Evolutionary conservation across 2,113 vertebrate genomes (phyloP), one percentile per base, ranked within the genome.

Genomic region (Xenopus borealis): DNA sequence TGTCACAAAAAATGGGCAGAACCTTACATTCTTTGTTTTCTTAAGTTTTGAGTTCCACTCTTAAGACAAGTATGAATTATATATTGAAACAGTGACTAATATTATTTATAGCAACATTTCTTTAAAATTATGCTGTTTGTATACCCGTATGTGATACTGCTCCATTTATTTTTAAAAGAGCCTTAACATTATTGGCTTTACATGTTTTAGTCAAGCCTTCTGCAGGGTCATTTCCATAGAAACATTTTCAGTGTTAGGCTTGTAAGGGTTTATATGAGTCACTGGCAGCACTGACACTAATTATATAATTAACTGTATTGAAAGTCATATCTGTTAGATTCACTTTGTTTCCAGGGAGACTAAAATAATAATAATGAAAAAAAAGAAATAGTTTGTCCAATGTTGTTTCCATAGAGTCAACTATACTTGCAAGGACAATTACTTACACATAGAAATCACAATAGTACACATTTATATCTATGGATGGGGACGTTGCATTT

Each of bases 291-390:
- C 68, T 77, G 81, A 62, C 81, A 83, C 72, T 85, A 85, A 84
- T 83, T 82, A 80, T 17, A 71, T 74, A 82, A 87, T 86, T 85
- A 86, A 73, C 82, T 55, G 74, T 74, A 81, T 62, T 83, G 81
- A 81, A 81, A 83, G 82, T 80, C 83, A 27, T 72, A 30, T 55
- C 84, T 83, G 79, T 81, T 69, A 79, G 71, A 72, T 79, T 76
- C 68, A 58, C 79, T 82, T 82, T 82, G 85, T 87, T 80, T 86
- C 85, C 82, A 81, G 80, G 85, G 84, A 79, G 82, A 87, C 80
- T 65, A 83, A 19, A 58, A 62, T 79, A 45, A 40, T 47, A 66
- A 18, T 65, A 83, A 19, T 53, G 59, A 79, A 45, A 40, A 53
- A 46, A 18, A 46, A 66, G 2, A 79, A 67, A 52, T 47, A 67